phyloP scores from a whole-genome alignment of 1,140 invertebrate species.

The Leptestheria dahalacensis region DNA sequence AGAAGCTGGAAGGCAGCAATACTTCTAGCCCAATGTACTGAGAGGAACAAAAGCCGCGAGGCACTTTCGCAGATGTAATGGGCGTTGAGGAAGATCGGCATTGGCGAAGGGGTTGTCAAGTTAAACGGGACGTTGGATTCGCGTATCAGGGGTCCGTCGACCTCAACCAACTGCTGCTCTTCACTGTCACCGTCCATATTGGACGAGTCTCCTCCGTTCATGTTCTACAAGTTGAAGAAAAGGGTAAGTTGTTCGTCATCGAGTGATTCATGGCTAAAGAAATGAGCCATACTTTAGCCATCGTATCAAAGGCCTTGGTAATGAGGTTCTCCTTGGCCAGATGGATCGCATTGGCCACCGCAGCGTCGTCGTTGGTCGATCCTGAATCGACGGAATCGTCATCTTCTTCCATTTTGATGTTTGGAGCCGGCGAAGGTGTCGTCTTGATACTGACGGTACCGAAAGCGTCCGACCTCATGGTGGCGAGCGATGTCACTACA shows the following conservation, averaged over 20 bases:
- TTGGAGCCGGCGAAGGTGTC: conserved; percentile 11
- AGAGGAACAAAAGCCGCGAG: conserved; percentile 69
- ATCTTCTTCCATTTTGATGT: conserved; percentile 14
- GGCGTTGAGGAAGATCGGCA: conserved; percentile 64
- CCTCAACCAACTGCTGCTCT: conserved; percentile 33
- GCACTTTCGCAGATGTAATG: conserved; percentile 87
- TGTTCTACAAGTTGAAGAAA: conserved; percentile 30
- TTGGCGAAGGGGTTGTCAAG: conserved; percentile 61
- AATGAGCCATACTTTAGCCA: conserved; percentile 46
- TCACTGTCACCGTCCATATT: conserved; percentile 20
- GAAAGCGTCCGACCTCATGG: conserved; percentile 25
- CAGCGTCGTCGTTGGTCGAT: conserved; percentile 37
- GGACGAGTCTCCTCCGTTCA: conserved; percentile 32
- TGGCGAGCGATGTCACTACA: conserved; percentile 36
- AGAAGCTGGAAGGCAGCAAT: conserved; percentile 66
- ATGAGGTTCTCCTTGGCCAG: conserved; percentile 51
- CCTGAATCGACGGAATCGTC: conserved; percentile 37
- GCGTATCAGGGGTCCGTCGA: conserved; percentile 43
- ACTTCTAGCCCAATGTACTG: conserved; percentile 73
- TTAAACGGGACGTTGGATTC: conserved; percentile 56
- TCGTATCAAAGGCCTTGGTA: conserved; percentile 55
- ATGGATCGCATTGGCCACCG: conserved; percentile 38
- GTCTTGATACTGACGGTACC: background rate
- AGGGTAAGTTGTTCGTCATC: no score
- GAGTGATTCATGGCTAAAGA: background rate